Conservation (phyloP, 2,888 invertebrate species). For the Lydus trimaculatus region DNA sequence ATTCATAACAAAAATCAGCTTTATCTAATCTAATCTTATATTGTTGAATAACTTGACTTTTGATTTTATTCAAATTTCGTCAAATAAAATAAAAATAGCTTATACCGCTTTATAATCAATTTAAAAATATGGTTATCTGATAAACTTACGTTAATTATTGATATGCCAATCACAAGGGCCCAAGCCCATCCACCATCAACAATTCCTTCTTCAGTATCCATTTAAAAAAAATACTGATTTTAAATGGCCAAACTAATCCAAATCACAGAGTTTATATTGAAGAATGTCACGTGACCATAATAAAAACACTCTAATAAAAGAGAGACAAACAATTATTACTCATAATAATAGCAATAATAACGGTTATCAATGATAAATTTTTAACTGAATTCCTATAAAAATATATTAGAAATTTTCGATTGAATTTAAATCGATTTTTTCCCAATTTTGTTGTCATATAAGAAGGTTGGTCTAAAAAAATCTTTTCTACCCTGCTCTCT, state of each 20-base stretch:
- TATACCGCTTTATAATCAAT: neutral
- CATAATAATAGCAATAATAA: no score
- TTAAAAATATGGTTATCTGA: conserved; percentile 12
- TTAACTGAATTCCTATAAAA: no score
- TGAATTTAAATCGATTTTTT: neutral
- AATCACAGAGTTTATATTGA: neutral
- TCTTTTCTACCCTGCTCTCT: conserved; percentile 22
- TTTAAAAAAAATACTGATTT: conserved; percentile 12
- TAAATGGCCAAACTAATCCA: conserved; percentile 1
- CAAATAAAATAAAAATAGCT: neutral
- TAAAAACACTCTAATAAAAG: neutral
- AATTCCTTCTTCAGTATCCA: conserved; percentile 19
- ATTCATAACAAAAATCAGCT: neutral
- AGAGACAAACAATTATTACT: neutral
- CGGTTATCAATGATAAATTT: no score
- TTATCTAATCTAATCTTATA: neutral
- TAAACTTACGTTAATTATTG: conserved; percentile 92
- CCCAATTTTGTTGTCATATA: neutral
- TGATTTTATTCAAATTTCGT: neutral
- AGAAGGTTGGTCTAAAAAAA: conserved; percentile 20
- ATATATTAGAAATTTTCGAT: neutral
- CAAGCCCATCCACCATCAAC: conserved; percentile 97
- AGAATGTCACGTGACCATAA: neutral
- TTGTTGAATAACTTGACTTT: neutral
- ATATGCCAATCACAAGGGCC: conserved; percentile 93